Evolutionary conservation across 2,113 vertebrate species (phyloP), one percentile per base, ranked within the genome.

Genomic region (Ardeotis arabs): DNA sequence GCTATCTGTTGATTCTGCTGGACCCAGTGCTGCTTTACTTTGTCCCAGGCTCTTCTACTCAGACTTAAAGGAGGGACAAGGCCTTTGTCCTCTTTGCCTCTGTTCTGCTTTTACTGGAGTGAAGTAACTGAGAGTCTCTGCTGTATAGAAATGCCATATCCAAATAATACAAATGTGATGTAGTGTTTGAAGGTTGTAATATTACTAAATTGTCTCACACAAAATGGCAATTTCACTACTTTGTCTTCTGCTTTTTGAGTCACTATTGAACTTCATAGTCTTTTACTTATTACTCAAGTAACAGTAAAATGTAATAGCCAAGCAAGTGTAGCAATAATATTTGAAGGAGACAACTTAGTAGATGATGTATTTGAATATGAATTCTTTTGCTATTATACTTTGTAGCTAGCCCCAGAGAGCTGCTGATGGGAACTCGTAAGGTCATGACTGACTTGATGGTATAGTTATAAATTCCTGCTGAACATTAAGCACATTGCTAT

Each of bases 391-490:
- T 82, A 5, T 58, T 90, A 45, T 11, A 27, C 21, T 78, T 73
- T 63, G 25, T 41, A 66, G 23, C 62, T 62, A 58, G 87, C 79
- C 87, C 59, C 4, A 7, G 75, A 62, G 79, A 92, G 81, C 66
- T 89, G 17, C 87, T 88, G 73, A 87, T 67, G 73, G 76, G 84
- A 94, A 92, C 92, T 73, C 81, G 67, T 95, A 95, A 96, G 91
- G 87, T 94, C 96, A 78, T 88, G 94, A 93, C 85, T 95, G 96
- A 95, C 90, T 95, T 93, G 96, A 93, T 97, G 62, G 68, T 52
- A 78, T 94, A 91, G 82, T 95, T 96, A 96, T 81, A 83, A 94
- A 96, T 97, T 97, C 78, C 83, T 87, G 50, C 45, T 85, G 77
- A 95, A 88, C 88, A 77, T 92, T 91, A 80, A 94, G 63, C 49